Percentiles rank a stretch among this genome's conserved stretches.
Evolutionary conservation across 2,113 vertebrate genomes (phyloP).

Genomic region (Microtus ochrogaster): DNA sequence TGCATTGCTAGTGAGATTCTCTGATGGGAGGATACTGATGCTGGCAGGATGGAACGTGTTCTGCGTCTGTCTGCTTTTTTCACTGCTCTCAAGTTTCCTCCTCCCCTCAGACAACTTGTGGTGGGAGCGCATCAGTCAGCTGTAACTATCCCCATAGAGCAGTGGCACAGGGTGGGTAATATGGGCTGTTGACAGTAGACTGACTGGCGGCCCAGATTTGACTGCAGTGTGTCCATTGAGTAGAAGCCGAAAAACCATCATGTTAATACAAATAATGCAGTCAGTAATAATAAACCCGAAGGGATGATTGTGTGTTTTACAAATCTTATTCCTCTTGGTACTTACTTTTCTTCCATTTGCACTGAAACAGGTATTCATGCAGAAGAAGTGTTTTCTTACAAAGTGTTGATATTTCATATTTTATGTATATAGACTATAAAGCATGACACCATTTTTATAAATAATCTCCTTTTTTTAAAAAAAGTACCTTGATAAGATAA

Average conservation of each 20-base stretch:
- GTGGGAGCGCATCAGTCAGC: neutral
- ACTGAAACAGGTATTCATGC: slow-evolving; percentile 47
- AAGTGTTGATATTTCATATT: slow-evolving; percentile 62
- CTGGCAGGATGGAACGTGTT: neutral
- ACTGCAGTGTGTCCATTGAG: neutral
- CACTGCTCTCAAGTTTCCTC: neutral
- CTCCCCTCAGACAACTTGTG: neutral
- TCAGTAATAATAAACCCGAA: neutral
- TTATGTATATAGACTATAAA: slow-evolving; percentile 48
- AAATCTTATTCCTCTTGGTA: slow-evolving; percentile 18
- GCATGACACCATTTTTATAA: slow-evolving; percentile 69
- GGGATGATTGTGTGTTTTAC: neutral
- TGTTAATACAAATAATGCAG: neutral
- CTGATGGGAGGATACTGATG: neutral
- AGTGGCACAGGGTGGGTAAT: neutral
- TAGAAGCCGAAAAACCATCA: neutral
- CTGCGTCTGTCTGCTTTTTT: neutral
- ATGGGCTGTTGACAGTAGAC: neutral
- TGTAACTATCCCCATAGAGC: neutral
- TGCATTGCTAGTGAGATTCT: neutral
- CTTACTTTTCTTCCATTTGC: slow-evolving; percentile 48
- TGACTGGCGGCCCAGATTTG: neutral
- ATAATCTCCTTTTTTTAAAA: slow-evolving; percentile 43
- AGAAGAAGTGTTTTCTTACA: slow-evolving; percentile 57
- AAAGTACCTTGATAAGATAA: slow-evolving; percentile 79